Evolutionary conservation across 2,113 vertebrate species (phyloP), one percentile per base, ranked within the genome.

Genomic region (Eupsittula cactorum): DNA sequence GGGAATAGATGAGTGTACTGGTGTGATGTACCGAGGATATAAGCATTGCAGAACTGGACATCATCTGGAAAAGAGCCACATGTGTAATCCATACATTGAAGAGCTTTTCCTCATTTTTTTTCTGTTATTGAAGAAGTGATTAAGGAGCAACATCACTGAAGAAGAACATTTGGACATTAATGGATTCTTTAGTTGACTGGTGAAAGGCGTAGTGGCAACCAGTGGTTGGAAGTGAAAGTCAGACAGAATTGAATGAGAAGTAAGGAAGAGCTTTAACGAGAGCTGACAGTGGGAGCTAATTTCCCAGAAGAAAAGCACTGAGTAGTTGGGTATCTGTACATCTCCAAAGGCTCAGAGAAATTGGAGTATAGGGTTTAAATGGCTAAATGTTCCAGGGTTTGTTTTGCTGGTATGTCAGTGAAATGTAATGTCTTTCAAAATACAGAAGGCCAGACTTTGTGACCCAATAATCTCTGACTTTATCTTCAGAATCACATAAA

Each of bases 331-430:
- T 53, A 50, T 12, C 47, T 88, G 28, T 19, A 42, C 1, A 0
- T 25, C 67, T 85, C 35, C 35, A 80, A 63, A 82, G 41, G 25
- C 15, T 82, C 35, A 64, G 47, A 68, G 42, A 78, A 67, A 46
- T 50, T 31, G 37, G 33, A 88, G 6, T 42, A 27, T 9, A 50
- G 52, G 3, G 5, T 76, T 88, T 60, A 76, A 82, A 21, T 28
- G 11, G 5, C 41, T 81, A 41, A 71, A 55, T 39, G 13, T 60
- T 88, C 23, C 76, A 70, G 28, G 10, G 12, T 64, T 90, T 71
- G 5, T 4, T 76, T 80, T 85, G 25, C 0, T 0, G 8, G 4
- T 44, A 23, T 64, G 46, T 57, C 37, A 10, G 27, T 55, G 25
- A 93, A 88, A 44, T 23, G 6, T 28, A 55, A n/a, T 35, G 4